These are phyloP conservation scores for Pogonocichla stellata DNA, from an alignment of 2,113 vertebrate species.

Conservation along the genomic window DNA sequence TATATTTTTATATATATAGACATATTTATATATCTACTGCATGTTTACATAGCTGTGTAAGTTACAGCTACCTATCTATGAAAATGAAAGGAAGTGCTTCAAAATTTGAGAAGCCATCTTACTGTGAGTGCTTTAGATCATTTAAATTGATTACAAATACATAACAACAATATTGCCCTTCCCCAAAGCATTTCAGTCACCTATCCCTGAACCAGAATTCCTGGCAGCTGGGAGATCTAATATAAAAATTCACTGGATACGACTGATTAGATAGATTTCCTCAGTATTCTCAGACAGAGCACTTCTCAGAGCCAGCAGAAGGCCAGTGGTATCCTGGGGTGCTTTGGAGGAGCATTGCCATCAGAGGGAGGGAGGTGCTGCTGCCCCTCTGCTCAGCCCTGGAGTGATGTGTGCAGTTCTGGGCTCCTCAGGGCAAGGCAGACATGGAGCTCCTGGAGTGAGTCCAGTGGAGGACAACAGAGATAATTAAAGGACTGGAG, in stretches of 20 bases:
- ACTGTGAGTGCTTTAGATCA: background rate
- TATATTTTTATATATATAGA: background rate
- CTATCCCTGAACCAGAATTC: background rate
- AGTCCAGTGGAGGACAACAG: background rate
- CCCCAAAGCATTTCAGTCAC: background rate
- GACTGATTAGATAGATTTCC: background rate
- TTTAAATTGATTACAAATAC: background rate
- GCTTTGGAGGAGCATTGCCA: rapidly evolving
- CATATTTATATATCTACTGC: background rate
- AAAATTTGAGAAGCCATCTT: background rate
- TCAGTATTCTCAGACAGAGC: background rate
- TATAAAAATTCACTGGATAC: background rate
- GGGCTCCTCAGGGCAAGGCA: background rate
- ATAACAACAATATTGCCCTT: background rate
- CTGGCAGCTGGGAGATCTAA: background rate
- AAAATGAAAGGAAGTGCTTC: background rate
- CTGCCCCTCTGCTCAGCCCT: background rate
- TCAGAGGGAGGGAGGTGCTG: background rate
- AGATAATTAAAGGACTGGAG: background rate
- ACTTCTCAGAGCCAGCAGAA: background rate
- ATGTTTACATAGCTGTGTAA: background rate
- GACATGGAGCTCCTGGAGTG: rapidly evolving
- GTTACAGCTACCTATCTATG: background rate
- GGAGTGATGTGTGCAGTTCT: background rate
- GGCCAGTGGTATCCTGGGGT: rapidly evolving